Evolutionary conservation across 2,888 invertebrate genomes (phyloP).

Genomic region (Helobdella robusta): DNA sequence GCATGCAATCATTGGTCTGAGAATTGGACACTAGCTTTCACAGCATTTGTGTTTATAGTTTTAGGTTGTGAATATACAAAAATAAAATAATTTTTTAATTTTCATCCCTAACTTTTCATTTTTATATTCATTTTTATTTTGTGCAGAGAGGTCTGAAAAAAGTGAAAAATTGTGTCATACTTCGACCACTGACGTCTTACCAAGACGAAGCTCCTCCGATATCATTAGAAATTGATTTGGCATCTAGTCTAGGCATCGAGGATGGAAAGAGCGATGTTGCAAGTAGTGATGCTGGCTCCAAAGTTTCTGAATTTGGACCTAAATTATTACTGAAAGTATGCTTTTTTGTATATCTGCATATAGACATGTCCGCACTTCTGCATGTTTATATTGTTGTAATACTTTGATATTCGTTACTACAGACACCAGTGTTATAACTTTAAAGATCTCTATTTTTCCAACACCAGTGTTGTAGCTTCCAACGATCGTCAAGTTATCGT

Average conservation of each 20-base stretch:
- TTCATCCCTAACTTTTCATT: background rate
- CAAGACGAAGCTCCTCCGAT: constrained; percentile 32
- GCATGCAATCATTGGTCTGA: too few species aligned
- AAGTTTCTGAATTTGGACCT: constrained; percentile 22
- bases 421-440: too few species aligned
- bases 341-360: background rate
- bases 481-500: too few species aligned
- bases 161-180: constrained; percentile 38
- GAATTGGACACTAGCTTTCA: too few species aligned
- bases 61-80: too few species aligned
- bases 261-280: constrained; percentile 22
- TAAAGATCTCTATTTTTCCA: too few species aligned
- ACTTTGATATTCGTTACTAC: too few species aligned
- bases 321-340: constrained; percentile 19
- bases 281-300: constrained; percentile 15
- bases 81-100: background rate
- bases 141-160: constrained; percentile 37
- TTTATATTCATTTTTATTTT: background rate
- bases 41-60: too few species aligned
- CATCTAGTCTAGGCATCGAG: constrained; percentile 12
- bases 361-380: background rate
- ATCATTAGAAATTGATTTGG: constrained; percentile 10
- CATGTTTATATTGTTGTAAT: too few species aligned
- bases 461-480: too few species aligned
- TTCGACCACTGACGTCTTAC: constrained; percentile 38